Base-by-base conservation (phyloP, 2,113 vertebrate species). In the Thamnaconus septentrionalis region DNA sequence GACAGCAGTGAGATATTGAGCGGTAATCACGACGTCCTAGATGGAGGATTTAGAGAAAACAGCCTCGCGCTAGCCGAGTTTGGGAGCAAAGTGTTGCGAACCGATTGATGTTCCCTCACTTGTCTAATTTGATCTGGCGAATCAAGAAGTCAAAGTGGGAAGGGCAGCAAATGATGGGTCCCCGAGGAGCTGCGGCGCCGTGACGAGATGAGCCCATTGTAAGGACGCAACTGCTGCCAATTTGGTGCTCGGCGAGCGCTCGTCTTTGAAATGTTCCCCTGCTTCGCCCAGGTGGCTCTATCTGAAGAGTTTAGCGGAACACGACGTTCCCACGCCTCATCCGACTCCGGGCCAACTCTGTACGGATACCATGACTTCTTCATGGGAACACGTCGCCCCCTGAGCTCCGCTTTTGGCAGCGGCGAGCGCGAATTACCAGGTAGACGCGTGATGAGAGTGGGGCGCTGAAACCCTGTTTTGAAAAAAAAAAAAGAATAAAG, bases 111-210 rank as follows among this genome's bases (percentile, higher is more conserved):
- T 71, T 83, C 74, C 53, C 69, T 80, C 73, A 54, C 76, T 56
- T 47, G 83, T 83, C 71, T 91, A 89, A 90, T 92, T 89, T 78
- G 85, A 90, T 86, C 84, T 61, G 53, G 47, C 85, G 76, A 90
- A 90, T 88, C 83, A 78, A 77, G 67, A 72, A 65, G 68, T 87
- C 75, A 79, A 75, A 86, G 75, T 72, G 69, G 74, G 65, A 64
- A 68, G 76, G 71, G 61, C 77, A 64, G 82, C 84, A 87, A 85
- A 87, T 92, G 69, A 78, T 60, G 39, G 78, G 45, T 73, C 74
- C 70, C 85, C 11, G 43, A 59, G 71, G 78, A 78, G 77, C 63
- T 18, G 68, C 72, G 76, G 78, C 82, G 77, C 70, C 12, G 67
- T 18, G 58, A 73, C 59, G 68, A 63, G 79, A 82, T 66, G 76